Conservation (phyloP, 1,140 invertebrate species). For the Arion vulgaris region DNA sequence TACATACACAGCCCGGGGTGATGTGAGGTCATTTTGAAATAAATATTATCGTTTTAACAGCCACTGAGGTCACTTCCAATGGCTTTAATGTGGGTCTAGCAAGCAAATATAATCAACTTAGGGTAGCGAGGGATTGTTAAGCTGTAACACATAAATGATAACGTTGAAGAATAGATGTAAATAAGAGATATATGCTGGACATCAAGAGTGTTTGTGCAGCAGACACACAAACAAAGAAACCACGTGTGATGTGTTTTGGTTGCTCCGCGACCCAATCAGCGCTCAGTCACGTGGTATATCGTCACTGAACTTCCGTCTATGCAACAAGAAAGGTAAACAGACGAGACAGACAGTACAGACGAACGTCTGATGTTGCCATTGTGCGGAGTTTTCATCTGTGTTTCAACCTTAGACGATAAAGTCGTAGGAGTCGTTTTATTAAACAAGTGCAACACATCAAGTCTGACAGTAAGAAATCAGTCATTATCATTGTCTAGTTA, state of each 20-base stretch:
- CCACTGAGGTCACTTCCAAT: no score
- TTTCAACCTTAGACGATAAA: neutral
- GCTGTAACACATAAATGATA: no score
- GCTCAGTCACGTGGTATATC: slow-evolving; percentile 31
- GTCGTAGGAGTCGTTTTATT: no score
- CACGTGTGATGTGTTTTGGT: slow-evolving; percentile 30
- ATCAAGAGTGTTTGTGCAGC: neutral
- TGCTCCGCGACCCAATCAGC: slow-evolving; percentile 30
- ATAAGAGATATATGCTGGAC: neutral
- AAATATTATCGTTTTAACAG: no score
- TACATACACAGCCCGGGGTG: no score
- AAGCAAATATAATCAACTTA: no score
- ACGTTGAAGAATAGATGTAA: neutral
- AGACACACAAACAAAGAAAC: slow-evolving; percentile 26
- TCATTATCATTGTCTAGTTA: no score
- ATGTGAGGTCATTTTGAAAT: no score
- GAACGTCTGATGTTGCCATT: neutral
- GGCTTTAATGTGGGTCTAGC: no score
- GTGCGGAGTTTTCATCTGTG: neutral
- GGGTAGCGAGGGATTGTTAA: no score
- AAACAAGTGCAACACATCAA: no score
- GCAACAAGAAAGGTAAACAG: slow-evolving; percentile 22
- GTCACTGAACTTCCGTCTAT: slow-evolving; percentile 21
- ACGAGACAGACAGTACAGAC: neutral
- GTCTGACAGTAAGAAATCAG: no score